Base-by-base conservation (phyloP, 2,797 vertebrate species). In the Sebastes elongatus region DNA sequence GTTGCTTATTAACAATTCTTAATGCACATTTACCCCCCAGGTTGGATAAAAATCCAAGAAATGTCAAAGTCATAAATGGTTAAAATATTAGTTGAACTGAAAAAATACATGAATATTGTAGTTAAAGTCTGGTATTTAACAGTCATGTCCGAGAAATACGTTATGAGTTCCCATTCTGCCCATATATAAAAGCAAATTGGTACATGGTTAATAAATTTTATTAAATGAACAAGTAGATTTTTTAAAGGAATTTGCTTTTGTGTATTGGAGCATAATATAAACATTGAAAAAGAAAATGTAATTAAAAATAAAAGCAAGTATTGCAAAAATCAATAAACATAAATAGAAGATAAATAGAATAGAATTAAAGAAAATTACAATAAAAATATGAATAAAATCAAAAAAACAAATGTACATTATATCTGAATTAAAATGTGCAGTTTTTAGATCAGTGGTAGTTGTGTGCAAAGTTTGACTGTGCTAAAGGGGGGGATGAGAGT, bases 1-100 rank as follows among this genome's bases (percentile, higher is more conserved):
- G 25, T 64, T n/a, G 5, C 16, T 71, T 57, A 71, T 55, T 68
- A 73, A 73, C 42, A 59, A 4, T 33, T 20, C 18, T 18, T 30
- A 28, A 55, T 8, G 14, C 3, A 16, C 30, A 53, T 22, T 77
- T n/a, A 46, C 13, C 5, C 14, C 32, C 42, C 14, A 69, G 16
- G 11, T 22, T 52, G 56, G 11, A 28, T 9, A 7, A 4, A 52
- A 33, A 61, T 4, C 28, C 16, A 27, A 2, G 9, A 30, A 42
- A 30, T 55, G 13, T 32, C 20, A 42, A 25, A 56, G 10, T 27
- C 10, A 38, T 46, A 30, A 46, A 46, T 49, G 3, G 5, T 32
- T 35, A 25, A 55, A 74, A 38, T 27, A 32, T 25, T 30, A 53
- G 22, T 38, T 55, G 10, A 73, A 23, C n/a, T 18, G 16, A 55